These are phyloP conservation scores for Belonocnema kinseyi DNA, from an alignment of 1,140 invertebrate species.

Conservation along the genomic window DNA sequence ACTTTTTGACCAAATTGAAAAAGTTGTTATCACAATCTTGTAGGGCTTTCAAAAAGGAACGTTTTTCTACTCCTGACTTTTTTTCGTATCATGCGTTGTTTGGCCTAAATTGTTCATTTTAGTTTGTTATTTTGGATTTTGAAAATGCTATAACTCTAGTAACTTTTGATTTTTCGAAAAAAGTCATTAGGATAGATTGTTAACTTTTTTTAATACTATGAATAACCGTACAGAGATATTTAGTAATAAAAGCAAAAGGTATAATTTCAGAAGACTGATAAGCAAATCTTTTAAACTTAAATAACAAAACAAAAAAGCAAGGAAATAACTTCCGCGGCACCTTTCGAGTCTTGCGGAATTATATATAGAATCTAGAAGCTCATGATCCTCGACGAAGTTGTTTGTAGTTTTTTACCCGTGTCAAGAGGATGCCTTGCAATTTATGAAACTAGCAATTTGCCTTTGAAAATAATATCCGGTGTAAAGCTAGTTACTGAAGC, in stretches of 20 bases:
- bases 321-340: neutral
- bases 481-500: neutral
- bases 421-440: neutral
- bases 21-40: too few species aligned
- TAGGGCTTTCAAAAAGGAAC: too few species aligned
- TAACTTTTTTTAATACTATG: too few species aligned
- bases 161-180: too few species aligned
- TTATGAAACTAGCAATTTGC: constrained; percentile 35
- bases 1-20: too few species aligned
- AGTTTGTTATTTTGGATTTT: too few species aligned
- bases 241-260: neutral
- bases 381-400: constrained; percentile 34
- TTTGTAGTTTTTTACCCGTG: constrained; percentile 34
- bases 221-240: too few species aligned
- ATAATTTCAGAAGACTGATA: neutral
- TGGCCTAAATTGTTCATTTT: too few species aligned
- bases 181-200: too few species aligned
- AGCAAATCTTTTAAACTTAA: neutral
- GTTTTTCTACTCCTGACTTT: too few species aligned
- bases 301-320: neutral
- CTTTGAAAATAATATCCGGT: constrained; percentile 36
- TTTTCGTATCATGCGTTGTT: too few species aligned
- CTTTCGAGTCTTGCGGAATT: constrained; percentile 6
- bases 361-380: constrained; percentile 7
- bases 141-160: too few species aligned